These are phyloP conservation scores for Netelia fuscicornis DNA, from an alignment of 2,888 invertebrate species.

Conservation along the genomic window DNA sequence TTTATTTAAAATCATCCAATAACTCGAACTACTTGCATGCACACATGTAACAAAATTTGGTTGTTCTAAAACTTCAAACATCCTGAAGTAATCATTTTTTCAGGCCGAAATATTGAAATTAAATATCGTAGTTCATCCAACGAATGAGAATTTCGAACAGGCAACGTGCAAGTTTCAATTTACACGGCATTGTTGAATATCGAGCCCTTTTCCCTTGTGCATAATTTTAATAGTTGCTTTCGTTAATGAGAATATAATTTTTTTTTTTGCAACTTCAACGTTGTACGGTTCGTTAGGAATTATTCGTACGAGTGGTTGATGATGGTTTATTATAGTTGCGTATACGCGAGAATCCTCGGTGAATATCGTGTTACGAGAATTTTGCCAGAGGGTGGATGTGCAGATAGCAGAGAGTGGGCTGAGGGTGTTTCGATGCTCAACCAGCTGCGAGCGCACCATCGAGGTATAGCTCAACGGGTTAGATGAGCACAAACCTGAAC, in stretches of 20 bases:
- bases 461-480: constrained; percentile 28
- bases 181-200: not conserved
- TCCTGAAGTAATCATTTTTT: too few species aligned
- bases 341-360: constrained; percentile 35
- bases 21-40: too few species aligned
- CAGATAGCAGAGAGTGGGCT: constrained; percentile 70
- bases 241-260: not conserved
- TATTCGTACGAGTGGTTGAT: not conserved
- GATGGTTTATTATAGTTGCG: constrained; percentile 41
- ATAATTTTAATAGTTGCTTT: not conserved
- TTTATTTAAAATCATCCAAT: too few species aligned
- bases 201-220: not conserved
- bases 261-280: constrained; percentile 43
- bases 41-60: too few species aligned
- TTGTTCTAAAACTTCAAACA: too few species aligned
- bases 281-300: constrained; percentile 19
- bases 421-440: constrained; percentile 48
- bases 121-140: too few species aligned
- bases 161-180: too few species aligned
- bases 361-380: constrained; percentile 49
- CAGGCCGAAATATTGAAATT: too few species aligned
- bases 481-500: constrained; percentile 59
- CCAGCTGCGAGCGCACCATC: constrained; percentile 41
- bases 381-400: constrained; percentile 55
- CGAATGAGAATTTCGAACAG: too few species aligned